Percentiles rank a stretch among this genome's conserved stretches.
phyloP scores from a whole-genome alignment of 2,888 invertebrate genomes.

The Chironomus tentans region DNA sequence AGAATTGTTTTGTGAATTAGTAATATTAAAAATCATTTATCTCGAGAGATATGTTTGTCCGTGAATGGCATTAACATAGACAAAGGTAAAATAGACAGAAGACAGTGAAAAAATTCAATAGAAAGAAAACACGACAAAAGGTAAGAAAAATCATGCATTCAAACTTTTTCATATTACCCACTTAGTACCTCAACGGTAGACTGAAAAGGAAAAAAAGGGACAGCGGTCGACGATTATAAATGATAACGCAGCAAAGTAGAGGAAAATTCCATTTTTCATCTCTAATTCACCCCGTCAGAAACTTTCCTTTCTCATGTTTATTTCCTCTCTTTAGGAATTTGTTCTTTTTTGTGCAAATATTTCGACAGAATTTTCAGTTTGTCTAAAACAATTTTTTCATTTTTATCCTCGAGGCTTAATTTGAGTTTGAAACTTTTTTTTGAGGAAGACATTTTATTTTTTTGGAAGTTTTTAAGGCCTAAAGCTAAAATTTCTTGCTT shows the following conservation, averaged over 20 bases:
- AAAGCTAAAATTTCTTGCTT: too few species aligned
- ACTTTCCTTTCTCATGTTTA: not conserved
- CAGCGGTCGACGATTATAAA: not conserved
- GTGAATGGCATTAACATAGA: not conserved
- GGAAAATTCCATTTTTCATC: constrained; percentile 4
- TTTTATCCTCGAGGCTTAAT: too few species aligned
- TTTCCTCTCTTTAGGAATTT: too few species aligned
- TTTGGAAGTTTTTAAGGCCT: too few species aligned
- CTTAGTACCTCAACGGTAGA: not conserved
- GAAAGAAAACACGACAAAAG: not conserved
- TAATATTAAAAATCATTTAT: constrained; percentile 23
- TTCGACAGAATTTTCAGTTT: too few species aligned
- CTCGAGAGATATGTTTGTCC: not conserved
- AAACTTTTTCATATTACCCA: not conserved
- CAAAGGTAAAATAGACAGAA: not conserved
- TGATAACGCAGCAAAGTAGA: not conserved
- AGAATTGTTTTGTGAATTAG: not conserved
- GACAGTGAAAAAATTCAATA: not conserved
- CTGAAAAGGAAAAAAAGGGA: not conserved
- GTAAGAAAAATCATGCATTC: too few species aligned
- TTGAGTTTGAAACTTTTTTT: too few species aligned
- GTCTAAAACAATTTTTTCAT: too few species aligned
- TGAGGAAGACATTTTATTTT: too few species aligned
- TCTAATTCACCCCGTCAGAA: not conserved
- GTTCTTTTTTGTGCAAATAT: too few species aligned